Evolutionary conservation across 1,140 invertebrate species (phyloP), one percentile per base, ranked within the genome.

Genomic region (Leptonema lineaticorne): DNA sequence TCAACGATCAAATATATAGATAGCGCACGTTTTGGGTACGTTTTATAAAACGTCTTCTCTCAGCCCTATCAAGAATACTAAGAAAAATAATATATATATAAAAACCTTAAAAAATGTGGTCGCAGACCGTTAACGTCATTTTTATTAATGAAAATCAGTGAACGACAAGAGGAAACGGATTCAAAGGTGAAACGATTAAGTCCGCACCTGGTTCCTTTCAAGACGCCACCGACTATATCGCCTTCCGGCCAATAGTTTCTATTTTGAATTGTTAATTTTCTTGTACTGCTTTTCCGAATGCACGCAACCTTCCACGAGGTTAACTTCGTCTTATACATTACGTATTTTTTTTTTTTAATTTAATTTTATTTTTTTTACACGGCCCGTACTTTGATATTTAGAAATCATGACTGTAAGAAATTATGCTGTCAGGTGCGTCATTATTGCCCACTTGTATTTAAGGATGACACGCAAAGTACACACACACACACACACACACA

Each of bases 191-290:
- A 60, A 50, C 64, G 50, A 66, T 41, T 45, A 67, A 68, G 26
- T 58, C 48, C 45, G 50, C 70, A 72, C 70, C 70, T 72, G 70
- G 70, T 72, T 70, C 67, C 67, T 68, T 33, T 48, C 67, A 67
- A 72, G 70, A 71, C 46, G 62, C 67, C 50, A 33, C 64, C 70
- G 45, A 69, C 63, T 72, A 72, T 72, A 72, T 72, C 70, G 70
- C 67, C 70, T 72, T 72, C 70, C 70, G 70, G 70, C 63, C 68
- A 24, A 14, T 24, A 57, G 62, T 56, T 46, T 63, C 67, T 67
- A 30, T 67, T 69, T 69, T 69, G 64, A 67, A 72, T 72, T 69
- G 70, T 63, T 67, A 63, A 71, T 71, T 68, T 37, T 64, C 20
- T n/a, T 26, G 26, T 7, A 3, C 26, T 28, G 30, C 46, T 2